These are phyloP conservation scores for Pedicia rivosa DNA, from an alignment of 2,888 invertebrate species.

Conservation along the genomic window DNA sequence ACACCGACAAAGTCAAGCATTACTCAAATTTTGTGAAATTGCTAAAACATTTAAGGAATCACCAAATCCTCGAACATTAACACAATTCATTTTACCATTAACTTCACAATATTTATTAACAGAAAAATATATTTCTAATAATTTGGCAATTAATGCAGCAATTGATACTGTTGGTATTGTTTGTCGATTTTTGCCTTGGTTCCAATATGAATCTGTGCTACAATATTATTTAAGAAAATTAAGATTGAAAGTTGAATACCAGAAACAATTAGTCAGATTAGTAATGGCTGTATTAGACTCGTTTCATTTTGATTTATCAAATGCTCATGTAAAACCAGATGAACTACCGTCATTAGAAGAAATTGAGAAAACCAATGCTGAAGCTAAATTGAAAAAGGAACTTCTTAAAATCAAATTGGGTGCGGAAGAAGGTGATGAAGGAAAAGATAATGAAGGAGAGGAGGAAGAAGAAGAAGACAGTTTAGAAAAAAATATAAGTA, in stretches of 20 bases:
- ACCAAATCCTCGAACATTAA: conserved; percentile 53
- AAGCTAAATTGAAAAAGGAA: conserved; percentile 19
- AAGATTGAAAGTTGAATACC: conserved; percentile 51
- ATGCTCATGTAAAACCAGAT: conserved; percentile 28
- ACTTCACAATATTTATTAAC: conserved; percentile 64
- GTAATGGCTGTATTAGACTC: conserved; percentile 68
- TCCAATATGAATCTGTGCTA: conserved; percentile 69
- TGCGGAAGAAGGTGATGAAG: conserved; percentile 17
- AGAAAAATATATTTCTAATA: conserved; percentile 58
- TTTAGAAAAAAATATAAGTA: conserved; percentile 20
- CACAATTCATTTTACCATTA: conserved; percentile 74
- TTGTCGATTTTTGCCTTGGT: conserved; percentile 72
- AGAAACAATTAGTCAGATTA: conserved; percentile 67
- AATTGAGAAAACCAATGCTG: conserved; percentile 14
- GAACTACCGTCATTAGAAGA: conserved; percentile 8
- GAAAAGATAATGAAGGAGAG: conserved; percentile 28
- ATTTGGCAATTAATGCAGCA: conserved; percentile 68
- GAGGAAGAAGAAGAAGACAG: conserved; percentile 19
- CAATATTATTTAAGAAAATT: conserved; percentile 67
- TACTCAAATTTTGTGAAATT: conserved; percentile 55
- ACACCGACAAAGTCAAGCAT: conserved; percentile 69
- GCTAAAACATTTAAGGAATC: conserved; percentile 42
- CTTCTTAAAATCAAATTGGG: conserved; percentile 8
- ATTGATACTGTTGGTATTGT: conserved; percentile 65
- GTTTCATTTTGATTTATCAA: conserved; percentile 80